These are phyloP conservation scores for Clarias laeviceps DNA, from an alignment of 2,797 vertebrate species.

Conservation along the genomic window DNA sequence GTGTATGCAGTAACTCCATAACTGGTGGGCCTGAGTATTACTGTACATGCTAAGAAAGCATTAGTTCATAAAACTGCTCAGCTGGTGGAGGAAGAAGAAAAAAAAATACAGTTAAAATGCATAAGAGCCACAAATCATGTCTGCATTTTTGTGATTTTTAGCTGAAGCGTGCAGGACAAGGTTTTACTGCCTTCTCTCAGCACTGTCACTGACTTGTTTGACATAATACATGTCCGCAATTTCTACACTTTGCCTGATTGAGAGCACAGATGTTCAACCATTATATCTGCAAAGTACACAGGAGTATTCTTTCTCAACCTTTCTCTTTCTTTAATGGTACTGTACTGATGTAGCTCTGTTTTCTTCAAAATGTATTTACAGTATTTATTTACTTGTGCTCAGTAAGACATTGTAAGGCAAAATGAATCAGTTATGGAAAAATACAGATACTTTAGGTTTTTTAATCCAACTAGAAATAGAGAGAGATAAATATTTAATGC, in stretches of 20 bases:
- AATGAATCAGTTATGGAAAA: background rate
- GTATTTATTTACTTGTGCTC: too few relatives aligned
- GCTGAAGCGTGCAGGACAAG: conserved; percentile 24
- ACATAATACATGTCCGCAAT: background rate
- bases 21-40: background rate
- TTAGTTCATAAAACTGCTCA: conserved; percentile 2
- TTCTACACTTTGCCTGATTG: background rate
- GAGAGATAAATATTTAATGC: background rate
- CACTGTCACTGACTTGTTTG: background rate
- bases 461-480: background rate
- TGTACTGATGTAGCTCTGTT: background rate
- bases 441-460: background rate
- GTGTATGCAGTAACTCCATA: background rate
- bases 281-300: background rate
- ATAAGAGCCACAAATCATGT: conserved; percentile 11
- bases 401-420: too few relatives aligned
- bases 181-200: conserved; percentile 10
- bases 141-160: conserved; percentile 38
- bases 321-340: background rate
- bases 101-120: background rate
- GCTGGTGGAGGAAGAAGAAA: background rate
- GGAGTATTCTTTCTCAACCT: background rate
- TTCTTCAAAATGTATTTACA: background rate
- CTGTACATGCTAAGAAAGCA: background rate
- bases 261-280: background rate